A percentile compares a stretch with the other conserved stretches of the same genome.
phyloP scores from a whole-genome alignment of 2,797 vertebrate genomes.

The Buphagus erythrorhynchus region DNA sequence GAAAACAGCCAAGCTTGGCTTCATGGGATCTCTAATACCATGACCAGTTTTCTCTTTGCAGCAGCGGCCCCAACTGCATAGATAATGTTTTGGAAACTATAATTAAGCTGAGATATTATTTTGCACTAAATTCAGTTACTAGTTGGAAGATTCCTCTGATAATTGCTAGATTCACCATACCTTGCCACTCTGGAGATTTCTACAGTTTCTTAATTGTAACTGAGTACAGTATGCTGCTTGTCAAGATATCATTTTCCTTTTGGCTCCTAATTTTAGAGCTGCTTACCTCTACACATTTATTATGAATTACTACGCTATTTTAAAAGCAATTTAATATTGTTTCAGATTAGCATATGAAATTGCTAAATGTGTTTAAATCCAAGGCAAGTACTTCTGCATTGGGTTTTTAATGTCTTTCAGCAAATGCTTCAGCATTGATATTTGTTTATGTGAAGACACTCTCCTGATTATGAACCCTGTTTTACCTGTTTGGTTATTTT shows the following conservation, averaged over 20 bases:
- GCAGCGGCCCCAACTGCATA: background rate
- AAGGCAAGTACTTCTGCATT: background rate
- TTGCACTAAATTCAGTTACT: background rate
- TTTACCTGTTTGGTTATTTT: conserved; percentile 56
- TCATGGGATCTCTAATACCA: fast-evolving
- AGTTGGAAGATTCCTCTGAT: background rate
- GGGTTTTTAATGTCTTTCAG: background rate
- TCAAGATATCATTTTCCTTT: conserved; percentile 36
- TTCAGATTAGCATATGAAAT: conserved; percentile 14
- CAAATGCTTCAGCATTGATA: background rate
- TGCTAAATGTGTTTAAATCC: background rate
- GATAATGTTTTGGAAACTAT: background rate
- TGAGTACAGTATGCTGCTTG: background rate
- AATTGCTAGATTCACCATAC: background rate
- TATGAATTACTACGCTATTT: background rate
- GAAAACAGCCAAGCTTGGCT: background rate
- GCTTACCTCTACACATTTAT: background rate
- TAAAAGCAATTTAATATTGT: conserved; percentile 14
- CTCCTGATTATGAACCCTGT: conserved; percentile 39
- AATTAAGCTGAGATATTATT: background rate
- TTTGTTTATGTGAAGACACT: conserved; percentile 1
- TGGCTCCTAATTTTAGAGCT: conserved; percentile 25
- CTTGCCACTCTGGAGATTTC: background rate
- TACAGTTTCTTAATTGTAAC: background rate
- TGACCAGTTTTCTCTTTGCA: background rate